A percentile compares a stretch with the other conserved stretches of the same genome.
Evolutionary conservation across 2,888 invertebrate species (phyloP).

Genomic region (Cephus pygmeus): DNA sequence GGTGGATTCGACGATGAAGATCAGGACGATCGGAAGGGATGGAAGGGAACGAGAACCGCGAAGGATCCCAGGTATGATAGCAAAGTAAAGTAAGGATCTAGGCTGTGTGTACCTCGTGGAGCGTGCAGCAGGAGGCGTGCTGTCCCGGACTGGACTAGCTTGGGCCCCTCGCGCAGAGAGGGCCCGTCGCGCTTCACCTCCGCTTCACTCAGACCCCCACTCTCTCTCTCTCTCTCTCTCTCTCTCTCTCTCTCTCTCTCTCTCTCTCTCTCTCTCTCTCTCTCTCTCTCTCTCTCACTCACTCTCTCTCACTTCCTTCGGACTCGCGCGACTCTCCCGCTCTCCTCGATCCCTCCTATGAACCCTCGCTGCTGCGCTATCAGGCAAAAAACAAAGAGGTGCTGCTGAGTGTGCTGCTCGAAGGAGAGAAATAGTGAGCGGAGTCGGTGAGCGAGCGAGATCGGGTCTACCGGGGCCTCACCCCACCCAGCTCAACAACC

Average conservation of each 20-base stretch:
- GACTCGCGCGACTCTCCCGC: constrained; percentile 36
- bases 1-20: not conserved
- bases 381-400: constrained; percentile 6
- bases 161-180: constrained; percentile 63
- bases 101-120: constrained; percentile 59
- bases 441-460: not conserved
- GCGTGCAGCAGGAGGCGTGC: constrained; percentile 66
- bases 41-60: not conserved
- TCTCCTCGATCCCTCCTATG: constrained; percentile 11
- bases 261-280: constrained; percentile 28
- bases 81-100: constrained; percentile 30
- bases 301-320: constrained; percentile 28
- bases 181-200: constrained; percentile 63
- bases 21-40: not conserved
- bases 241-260: constrained; percentile 18
- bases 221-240: constrained; percentile 28
- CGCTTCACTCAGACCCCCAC: constrained; percentile 56
- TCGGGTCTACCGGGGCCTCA: not conserved
- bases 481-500: not conserved
- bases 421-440: not conserved
- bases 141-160: constrained; percentile 65
- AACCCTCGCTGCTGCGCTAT: constrained; percentile 30
- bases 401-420: not conserved
- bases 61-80: constrained; percentile 9
- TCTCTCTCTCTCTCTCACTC: constrained; percentile 38